Conservation (phyloP, 2,113 vertebrate species). For the Andinoacara biseriatus region DNA sequence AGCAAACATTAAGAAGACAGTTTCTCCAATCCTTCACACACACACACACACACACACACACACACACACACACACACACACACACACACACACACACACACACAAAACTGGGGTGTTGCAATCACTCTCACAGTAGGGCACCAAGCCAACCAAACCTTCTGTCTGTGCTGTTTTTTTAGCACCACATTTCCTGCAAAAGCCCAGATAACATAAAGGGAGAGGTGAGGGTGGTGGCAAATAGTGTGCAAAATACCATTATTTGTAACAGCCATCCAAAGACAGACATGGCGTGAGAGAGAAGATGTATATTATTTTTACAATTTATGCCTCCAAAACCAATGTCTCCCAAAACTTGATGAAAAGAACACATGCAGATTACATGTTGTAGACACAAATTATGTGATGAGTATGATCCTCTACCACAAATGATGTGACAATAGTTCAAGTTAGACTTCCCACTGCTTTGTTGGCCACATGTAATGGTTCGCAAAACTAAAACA, state of each 20-base stretch:
- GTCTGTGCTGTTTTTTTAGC: constrained; percentile 35
- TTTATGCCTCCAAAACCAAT: constrained; percentile 15
- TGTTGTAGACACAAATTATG: constrained; percentile 15
- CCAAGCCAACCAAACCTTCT: constrained; percentile 42
- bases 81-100: constrained; percentile 5
- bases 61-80: not conserved
- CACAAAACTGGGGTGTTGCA: constrained; percentile 39
- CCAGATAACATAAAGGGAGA: constrained; percentile 53
- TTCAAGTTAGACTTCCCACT: constrained; percentile 12
- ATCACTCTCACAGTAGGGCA: constrained; percentile 42
- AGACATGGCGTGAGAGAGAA: constrained; percentile 24
- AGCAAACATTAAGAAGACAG: too few relatives aligned
- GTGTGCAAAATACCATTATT: constrained; percentile 47
- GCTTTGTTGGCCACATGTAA: not conserved
- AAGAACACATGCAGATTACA: constrained; percentile 36
- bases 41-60: not conserved
- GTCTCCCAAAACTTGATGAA: constrained; percentile 14
- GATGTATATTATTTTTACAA: constrained; percentile 14
- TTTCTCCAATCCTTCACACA: too few relatives aligned
- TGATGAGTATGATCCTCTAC: constrained; percentile 18
- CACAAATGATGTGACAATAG: constrained; percentile 36
- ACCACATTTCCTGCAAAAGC: constrained; percentile 41
- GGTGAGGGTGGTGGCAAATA: not conserved
- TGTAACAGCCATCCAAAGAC: constrained; percentile 45
- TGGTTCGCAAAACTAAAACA: constrained; percentile 10